Percentiles rank a stretch among this genome's conserved stretches.
phyloP scores from a whole-genome alignment of 2,888 invertebrate species.

The Hartigia nigra region DNA sequence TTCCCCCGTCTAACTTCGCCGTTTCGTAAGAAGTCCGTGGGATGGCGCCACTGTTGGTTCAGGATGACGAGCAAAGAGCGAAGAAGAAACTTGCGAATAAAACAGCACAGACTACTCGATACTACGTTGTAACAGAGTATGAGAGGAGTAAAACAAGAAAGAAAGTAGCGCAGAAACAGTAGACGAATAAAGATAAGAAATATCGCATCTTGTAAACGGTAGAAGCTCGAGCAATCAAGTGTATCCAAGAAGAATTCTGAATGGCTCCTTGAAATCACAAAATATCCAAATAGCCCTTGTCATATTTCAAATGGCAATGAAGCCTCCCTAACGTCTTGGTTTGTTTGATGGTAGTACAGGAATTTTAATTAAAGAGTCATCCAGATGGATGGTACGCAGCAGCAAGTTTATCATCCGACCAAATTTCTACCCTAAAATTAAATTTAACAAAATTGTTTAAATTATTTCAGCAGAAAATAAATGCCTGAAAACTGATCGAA shows the following conservation, averaged over 20 bases:
- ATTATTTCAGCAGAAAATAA: neutral
- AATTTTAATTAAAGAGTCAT: neutral
- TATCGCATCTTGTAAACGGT: neutral
- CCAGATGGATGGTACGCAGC: too few relatives aligned
- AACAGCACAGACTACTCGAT: neutral
- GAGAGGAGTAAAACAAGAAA: neutral
- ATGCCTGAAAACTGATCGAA: neutral
- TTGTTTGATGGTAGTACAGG: neutral
- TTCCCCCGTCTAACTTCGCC: neutral
- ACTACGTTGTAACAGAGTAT: neutral
- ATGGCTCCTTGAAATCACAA: neutral
- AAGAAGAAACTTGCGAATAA: neutral
- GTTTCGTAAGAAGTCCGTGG: neutral
- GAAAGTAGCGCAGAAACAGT: neutral
- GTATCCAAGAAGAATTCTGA: neutral
- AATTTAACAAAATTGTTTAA: neutral
- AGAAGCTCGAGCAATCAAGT: neutral
- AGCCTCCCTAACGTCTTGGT: neutral
- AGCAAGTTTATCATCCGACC: neutral
- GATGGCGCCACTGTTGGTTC: neutral
- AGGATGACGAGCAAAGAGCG: neutral
- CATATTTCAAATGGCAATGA: neutral
- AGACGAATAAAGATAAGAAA: neutral
- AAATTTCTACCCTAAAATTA: neutral
- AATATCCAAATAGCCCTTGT: neutral